Base-by-base conservation (phyloP, 1,140 invertebrate genomes). In the Eueides isabella region DNA sequence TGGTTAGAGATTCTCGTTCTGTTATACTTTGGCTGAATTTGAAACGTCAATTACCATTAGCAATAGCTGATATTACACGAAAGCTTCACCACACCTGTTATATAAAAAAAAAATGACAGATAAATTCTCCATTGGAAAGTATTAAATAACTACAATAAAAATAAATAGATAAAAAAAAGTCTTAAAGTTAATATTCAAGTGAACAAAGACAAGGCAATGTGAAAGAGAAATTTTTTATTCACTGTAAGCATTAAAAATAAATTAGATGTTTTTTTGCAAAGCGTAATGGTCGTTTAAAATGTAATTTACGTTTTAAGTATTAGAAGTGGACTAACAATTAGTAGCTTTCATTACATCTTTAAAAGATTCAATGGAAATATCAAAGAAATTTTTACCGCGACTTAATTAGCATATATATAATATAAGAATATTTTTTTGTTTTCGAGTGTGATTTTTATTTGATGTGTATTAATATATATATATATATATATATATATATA, bases 261-360 rank as follows among this genome's bases (percentile, higher is more conserved):
- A 55, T 55, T 55, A 55, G 48, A 55, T 55, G 48, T 55, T 55
- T 55, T n/a, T 55, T 55, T 55, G 48, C 48, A 55, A 55, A 55
- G 48, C 23, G 48, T 55, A 55, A 55, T 55, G 48, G 48, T 55
- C 48, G 48, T 55, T 55, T 55, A 55, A 55, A 55, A 55, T 55
- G 48, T 55, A 55, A 55, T 55, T 55, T 55, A 55, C 48, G 23
- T 55, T 55, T 55, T 55, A 55, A 55, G 23, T 55, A 55, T 55
- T 55, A 55, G 48, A 55, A 55, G 3, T 55, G 48, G 48, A 55
- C 48, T 55, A 55, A 55, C 48, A 55, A 55, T 55, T 55, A 55
- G 23, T 55, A 26, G 48, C 48, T 55, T 55, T 55, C 48, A 55
- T 55, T 55, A 55, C 48, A 55, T 19, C 48, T 55, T 9, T 55